A percentile compares a stretch with the other conserved stretches of the same genome.
These are phyloP conservation scores for Drosophila prostipennis DNA, from an alignment of 2,888 invertebrate species.

Conservation along the genomic window DNA sequence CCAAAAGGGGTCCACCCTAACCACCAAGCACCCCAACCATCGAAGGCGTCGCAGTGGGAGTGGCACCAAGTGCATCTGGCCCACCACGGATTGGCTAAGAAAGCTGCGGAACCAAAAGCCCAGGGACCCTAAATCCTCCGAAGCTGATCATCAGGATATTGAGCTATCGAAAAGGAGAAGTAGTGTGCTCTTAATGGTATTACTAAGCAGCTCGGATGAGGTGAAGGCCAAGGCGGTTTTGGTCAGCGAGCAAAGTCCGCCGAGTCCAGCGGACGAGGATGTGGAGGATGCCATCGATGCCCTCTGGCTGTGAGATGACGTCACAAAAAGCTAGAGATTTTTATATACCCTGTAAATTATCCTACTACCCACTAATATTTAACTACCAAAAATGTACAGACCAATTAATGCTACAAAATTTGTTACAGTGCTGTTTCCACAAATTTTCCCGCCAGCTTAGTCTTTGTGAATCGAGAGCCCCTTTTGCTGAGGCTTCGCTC, in stretches of 20 bases:
- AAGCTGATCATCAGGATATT: constrained; percentile 2
- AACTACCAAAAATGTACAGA: constrained; percentile 28
- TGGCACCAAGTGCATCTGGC: constrained; percentile 65
- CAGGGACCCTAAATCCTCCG: neutral
- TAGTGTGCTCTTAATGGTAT: constrained; percentile 66
- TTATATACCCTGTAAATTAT: constrained; percentile 21
- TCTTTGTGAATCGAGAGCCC: constrained; percentile 55
- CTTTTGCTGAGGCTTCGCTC: constrained; percentile 40
- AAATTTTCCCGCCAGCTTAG: constrained; percentile 55
- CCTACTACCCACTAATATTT: constrained; percentile 29
- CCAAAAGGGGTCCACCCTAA: constrained; percentile 1
- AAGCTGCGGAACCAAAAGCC: constrained; percentile 61
- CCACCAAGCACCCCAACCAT: neutral
- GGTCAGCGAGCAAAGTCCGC: constrained; percentile 61
- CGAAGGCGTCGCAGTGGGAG: constrained; percentile 65
- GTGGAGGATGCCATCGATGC: constrained; percentile 71
- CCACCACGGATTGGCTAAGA: constrained; percentile 73
- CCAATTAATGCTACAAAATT: constrained; percentile 36
- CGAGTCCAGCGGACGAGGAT: constrained; percentile 50
- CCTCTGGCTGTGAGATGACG: constrained; percentile 58
- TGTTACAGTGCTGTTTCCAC: constrained; percentile 28
- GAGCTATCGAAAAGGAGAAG: constrained; percentile 47
- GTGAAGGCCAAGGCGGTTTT: constrained; percentile 70
- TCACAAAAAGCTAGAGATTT: neutral
- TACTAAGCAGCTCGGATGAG: constrained; percentile 66